A percentile compares a stretch with the other conserved stretches of the same genome.
phyloP scores from a whole-genome alignment of 2,888 invertebrate species.

The Eledona agricola region DNA sequence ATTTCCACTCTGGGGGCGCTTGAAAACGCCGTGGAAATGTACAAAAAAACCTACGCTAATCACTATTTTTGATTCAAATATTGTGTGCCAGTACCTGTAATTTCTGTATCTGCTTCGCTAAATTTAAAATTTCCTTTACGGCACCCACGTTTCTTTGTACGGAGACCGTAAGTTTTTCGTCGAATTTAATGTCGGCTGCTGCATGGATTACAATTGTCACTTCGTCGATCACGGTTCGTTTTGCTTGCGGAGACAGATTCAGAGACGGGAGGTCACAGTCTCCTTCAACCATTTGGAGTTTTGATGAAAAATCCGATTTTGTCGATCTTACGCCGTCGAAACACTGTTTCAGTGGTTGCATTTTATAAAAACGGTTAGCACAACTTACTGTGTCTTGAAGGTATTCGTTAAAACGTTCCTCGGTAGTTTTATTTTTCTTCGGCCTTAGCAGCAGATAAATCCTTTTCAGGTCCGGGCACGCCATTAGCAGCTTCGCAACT shows the following conservation, averaged over 20 bases:
- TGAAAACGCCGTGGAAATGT: slow-evolving; percentile 92
- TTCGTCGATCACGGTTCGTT: slow-evolving; percentile 63
- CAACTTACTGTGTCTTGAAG: no score
- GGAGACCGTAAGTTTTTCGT: slow-evolving; percentile 70
- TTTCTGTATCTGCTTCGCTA: slow-evolving; percentile 40
- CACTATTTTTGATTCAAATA: slow-evolving; percentile 60
- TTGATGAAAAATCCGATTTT: not conserved
- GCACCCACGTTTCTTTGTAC: slow-evolving; percentile 69
- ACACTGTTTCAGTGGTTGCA: no score
- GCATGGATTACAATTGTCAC: slow-evolving; percentile 73
- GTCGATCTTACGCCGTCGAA: slow-evolving; percentile 10
- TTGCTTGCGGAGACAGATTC: slow-evolving; percentile 59
- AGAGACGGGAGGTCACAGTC: slow-evolving; percentile 62
- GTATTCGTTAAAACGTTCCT: no score
- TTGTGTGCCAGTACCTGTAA: slow-evolving; percentile 1
- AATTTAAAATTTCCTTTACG: slow-evolving; percentile 43
- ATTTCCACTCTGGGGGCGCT: slow-evolving; percentile 81
- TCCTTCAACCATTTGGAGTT: slow-evolving; percentile 58
- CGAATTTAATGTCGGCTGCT: slow-evolving; percentile 76
- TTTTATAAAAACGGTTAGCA: not conserved
- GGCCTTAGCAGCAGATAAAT: no score
- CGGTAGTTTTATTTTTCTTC: no score
- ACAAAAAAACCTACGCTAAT: no score
- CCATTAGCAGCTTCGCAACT: no score
- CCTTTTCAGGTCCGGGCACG: no score